phyloP scores from a whole-genome alignment of 2,888 invertebrate species.

The Chrysomela aeneicollis region DNA sequence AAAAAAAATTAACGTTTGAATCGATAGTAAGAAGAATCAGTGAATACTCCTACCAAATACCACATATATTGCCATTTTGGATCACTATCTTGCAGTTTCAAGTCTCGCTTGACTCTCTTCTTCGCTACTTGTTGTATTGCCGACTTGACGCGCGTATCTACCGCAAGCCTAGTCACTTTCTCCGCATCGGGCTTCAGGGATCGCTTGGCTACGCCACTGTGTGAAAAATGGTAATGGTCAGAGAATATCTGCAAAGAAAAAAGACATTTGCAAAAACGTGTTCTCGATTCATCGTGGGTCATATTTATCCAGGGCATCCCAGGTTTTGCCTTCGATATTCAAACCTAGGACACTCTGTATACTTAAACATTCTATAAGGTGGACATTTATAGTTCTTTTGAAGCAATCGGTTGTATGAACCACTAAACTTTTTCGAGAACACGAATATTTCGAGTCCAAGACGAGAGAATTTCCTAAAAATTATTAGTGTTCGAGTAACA shows the following conservation, averaged over 20 bases:
- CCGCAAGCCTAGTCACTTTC: constrained; percentile 74
- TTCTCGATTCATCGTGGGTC: too few species aligned
- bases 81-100: constrained; percentile 71
- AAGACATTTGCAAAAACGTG: not conserved
- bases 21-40: not conserved
- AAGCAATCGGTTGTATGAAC: too few species aligned
- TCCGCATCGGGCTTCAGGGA: constrained; percentile 75
- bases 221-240: constrained; percentile 86
- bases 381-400: too few species aligned
- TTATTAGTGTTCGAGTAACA: too few species aligned
- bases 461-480: too few species aligned
- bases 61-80: constrained; percentile 96
- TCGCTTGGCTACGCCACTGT: constrained; percentile 79
- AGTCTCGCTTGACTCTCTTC: constrained; percentile 82
- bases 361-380: too few species aligned
- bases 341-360: too few species aligned
- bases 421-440: too few species aligned
- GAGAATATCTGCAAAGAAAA: constrained; percentile 78
- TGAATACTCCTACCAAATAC: constrained; percentile 80
- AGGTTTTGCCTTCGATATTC: too few species aligned
- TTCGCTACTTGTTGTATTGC: constrained; percentile 83
- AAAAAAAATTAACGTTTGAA: constrained; percentile 35
- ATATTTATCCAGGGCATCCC: too few species aligned
- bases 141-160: constrained; percentile 82
- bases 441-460: too few species aligned